phyloP scores from a whole-genome alignment of 2,888 invertebrate genomes.

The Liodrosophila aerea region DNA sequence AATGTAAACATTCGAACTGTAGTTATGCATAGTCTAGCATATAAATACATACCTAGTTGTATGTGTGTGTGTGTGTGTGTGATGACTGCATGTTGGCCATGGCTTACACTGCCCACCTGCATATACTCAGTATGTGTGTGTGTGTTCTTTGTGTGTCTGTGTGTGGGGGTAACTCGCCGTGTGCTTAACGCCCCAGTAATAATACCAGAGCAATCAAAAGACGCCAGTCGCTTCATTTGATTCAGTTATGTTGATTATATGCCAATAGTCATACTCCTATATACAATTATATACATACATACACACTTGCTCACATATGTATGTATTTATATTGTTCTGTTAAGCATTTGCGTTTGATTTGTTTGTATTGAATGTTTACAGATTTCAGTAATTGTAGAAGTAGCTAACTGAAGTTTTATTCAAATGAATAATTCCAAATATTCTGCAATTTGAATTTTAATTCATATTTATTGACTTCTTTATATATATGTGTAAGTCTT shows the following conservation, averaged over 20 bases:
- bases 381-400: too few relatives aligned
- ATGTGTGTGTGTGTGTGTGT: not conserved
- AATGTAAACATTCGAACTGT: conserved; percentile 25
- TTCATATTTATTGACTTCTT: not conserved
- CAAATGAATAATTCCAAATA: too few relatives aligned
- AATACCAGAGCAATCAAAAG: conserved; percentile 3
- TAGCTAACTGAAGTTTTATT: too few relatives aligned
- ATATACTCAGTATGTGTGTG: conserved; percentile 1
- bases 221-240: conserved; percentile 2
- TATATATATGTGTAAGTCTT: too few relatives aligned
- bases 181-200: conserved; percentile 27
- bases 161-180: conserved; percentile 7
- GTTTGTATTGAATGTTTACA: too few relatives aligned
- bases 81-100: conserved; percentile 12
- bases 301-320: not conserved
- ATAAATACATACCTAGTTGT: not conserved
- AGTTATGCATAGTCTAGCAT: conserved; percentile 1
- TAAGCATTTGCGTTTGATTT: too few relatives aligned
- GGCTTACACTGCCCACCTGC: conserved; percentile 26
- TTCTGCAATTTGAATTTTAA: not conserved
- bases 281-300: too few relatives aligned
- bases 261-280: too few relatives aligned
- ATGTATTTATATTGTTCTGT: too few relatives aligned
- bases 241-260: conserved; percentile 1
- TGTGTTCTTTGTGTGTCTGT: not conserved